These are phyloP conservation scores for Philypnodon macrostomus DNA, from an alignment of 2,797 vertebrate genomes.

Conservation along the genomic window DNA sequence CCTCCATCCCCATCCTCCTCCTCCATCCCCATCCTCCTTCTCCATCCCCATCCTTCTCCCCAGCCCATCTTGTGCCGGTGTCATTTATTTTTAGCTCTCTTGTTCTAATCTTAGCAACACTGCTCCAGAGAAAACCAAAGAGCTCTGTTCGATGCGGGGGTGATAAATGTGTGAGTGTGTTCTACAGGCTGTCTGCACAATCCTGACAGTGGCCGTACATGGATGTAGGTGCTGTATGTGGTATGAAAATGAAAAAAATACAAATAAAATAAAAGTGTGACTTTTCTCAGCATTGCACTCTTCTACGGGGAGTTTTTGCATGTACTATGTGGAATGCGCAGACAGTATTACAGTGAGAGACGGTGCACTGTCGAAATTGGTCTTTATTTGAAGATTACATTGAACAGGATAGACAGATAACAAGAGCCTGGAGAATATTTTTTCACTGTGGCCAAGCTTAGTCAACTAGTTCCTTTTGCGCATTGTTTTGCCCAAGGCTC, in stretches of 20 bases:
- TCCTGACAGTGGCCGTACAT: neutral
- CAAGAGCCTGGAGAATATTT: neutral
- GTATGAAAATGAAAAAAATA: too few relatives aligned
- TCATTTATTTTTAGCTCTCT: slow-evolving; percentile 66
- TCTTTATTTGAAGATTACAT: neutral
- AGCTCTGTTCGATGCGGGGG: slow-evolving; percentile 39
- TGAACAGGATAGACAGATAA: neutral
- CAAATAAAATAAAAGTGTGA: slow-evolving; percentile 10
- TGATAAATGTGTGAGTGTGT: slow-evolving; percentile 39
- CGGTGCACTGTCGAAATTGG: neutral
- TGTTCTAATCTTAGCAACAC: slow-evolving; percentile 69
- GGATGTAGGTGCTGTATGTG: neutral
- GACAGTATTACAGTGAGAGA: neutral
- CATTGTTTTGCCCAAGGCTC: slow-evolving; percentile 12
- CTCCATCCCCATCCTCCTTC: slow-evolving; percentile 7
- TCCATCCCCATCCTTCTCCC: neutral
- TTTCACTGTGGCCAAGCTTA: slow-evolving; percentile 1
- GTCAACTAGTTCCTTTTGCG: slow-evolving; percentile 5
- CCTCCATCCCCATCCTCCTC: neutral
- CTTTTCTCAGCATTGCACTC: neutral
- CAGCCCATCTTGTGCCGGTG: slow-evolving; percentile 10
- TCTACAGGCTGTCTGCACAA: slow-evolving; percentile 9
- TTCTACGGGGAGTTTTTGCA: too few relatives aligned
- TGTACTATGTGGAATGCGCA: too few relatives aligned
- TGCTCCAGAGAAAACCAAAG: slow-evolving; percentile 38